Evolutionary conservation across 2,888 invertebrate genomes (phyloP).

Genomic region (Morpho deidamia): DNA sequence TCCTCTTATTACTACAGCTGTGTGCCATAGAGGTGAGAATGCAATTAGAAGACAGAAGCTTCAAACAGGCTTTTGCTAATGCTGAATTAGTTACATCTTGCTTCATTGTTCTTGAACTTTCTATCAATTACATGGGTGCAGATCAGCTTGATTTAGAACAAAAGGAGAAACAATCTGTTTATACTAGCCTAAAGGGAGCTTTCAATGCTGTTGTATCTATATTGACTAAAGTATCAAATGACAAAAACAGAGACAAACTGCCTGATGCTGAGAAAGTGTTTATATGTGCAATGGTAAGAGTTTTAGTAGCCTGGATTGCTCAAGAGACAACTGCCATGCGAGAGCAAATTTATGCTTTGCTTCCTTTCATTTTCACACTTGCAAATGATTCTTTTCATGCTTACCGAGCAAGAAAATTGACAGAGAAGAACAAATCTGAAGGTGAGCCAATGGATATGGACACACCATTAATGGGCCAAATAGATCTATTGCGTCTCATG

Average conservation of each 20-base stretch:
- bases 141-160: slow-evolving; percentile 91
- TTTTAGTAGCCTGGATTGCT: slow-evolving; percentile 92
- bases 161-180: slow-evolving; percentile 93
- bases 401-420: slow-evolving; percentile 80
- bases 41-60: slow-evolving; percentile 92
- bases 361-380: slow-evolving; percentile 89
- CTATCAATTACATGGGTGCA: slow-evolving; percentile 87
- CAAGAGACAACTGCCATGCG: slow-evolving; percentile 94
- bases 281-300: slow-evolving; percentile 90
- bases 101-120: slow-evolving; percentile 88
- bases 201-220: slow-evolving; percentile 89
- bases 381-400: slow-evolving; percentile 91
- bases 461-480: slow-evolving; percentile 69
- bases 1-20: slow-evolving; percentile 89
- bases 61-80: slow-evolving; percentile 87
- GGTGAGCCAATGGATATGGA: slow-evolving; percentile 72
- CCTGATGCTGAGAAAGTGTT: slow-evolving; percentile 86
- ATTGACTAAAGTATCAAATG: slow-evolving; percentile 84
- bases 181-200: slow-evolving; percentile 92
- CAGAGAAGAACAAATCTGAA: slow-evolving; percentile 82
- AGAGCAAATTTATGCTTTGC: slow-evolving; percentile 86
- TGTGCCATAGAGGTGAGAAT: slow-evolving; percentile 96
- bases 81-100: slow-evolving; percentile 89
- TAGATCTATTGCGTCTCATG: slow-evolving; percentile 88
- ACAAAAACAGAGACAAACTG: slow-evolving; percentile 84